Evolutionary conservation across 2,888 invertebrate genomes (phyloP).

Genomic region (Galerucella nymphaeae): DNA sequence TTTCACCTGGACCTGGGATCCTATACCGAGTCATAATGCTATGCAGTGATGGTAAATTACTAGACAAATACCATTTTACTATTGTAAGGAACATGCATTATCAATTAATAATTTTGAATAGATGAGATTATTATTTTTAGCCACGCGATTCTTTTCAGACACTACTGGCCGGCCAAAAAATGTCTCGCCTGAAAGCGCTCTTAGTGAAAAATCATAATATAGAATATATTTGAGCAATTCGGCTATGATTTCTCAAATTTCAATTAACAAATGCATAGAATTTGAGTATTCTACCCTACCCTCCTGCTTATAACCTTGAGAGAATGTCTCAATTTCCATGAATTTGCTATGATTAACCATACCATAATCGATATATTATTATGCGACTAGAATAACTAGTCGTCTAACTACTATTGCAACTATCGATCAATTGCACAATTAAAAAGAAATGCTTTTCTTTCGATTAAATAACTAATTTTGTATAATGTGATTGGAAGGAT

Average conservation of each 20-base stretch:
- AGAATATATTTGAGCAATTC: no score
- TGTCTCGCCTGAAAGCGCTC: no score
- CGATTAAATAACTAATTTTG: background rate
- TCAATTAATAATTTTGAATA: no score
- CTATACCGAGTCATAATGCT: background rate
- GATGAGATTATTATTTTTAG: no score
- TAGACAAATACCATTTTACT: no score
- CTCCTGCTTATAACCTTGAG: background rate
- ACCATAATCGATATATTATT: slow-evolving; percentile 12
- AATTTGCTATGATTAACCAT: slow-evolving; percentile 6
- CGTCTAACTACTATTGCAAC: background rate
- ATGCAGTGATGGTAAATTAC: no score
- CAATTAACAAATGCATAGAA: background rate
- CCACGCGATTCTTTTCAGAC: no score
- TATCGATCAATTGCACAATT: slow-evolving; percentile 10
- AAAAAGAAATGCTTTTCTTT: slow-evolving; percentile 11
- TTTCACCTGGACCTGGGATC: no score
- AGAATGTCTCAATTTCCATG: background rate
- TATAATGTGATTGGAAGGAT: background rate
- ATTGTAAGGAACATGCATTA: no score
- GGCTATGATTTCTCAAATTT: background rate
- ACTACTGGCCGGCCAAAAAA: no score
- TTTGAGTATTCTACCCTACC: background rate
- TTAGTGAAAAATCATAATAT: no score
- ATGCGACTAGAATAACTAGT: slow-evolving; percentile 1